Evolutionary conservation across 2,888 invertebrate genomes (phyloP).

Genomic region (Oligia strigilis): DNA sequence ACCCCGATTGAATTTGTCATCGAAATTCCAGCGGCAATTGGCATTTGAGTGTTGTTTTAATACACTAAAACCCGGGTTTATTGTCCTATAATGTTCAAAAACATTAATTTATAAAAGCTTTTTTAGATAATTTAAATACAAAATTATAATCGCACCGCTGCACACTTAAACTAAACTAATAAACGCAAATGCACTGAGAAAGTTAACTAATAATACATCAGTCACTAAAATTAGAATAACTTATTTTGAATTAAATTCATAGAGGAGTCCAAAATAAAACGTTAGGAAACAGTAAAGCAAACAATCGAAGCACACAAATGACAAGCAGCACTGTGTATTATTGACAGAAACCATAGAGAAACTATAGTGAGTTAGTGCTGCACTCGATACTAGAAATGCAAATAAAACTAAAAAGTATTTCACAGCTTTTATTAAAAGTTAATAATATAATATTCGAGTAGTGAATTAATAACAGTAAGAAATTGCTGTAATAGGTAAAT

Average conservation of each 20-base stretch:
- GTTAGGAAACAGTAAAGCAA: slow-evolving; percentile 83
- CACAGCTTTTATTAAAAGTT: too few species aligned
- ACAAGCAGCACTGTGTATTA: slow-evolving; percentile 75
- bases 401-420: neutral
- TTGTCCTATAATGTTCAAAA: slow-evolving; percentile 38
- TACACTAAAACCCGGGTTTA: slow-evolving; percentile 68
- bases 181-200: slow-evolving; percentile 66
- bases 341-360: slow-evolving; percentile 73
- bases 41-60: slow-evolving; percentile 82
- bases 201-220: slow-evolving; percentile 56
- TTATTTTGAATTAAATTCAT: slow-evolving; percentile 71
- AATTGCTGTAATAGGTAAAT: too few species aligned
- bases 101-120: slow-evolving; percentile 50
- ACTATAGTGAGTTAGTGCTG: slow-evolving; percentile 33
- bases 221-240: slow-evolving; percentile 65
- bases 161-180: slow-evolving; percentile 63
- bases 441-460: neutral
- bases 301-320: slow-evolving; percentile 87
- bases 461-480: too few species aligned
- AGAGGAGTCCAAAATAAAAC: slow-evolving; percentile 79
- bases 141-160: slow-evolving; percentile 65
- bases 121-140: slow-evolving; percentile 61
- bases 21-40: slow-evolving; percentile 79
- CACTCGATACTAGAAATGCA: neutral
- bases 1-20: slow-evolving; percentile 78